phyloP scores from a whole-genome alignment of 2,113 vertebrate genomes.

The Dicaeum eximium region DNA sequence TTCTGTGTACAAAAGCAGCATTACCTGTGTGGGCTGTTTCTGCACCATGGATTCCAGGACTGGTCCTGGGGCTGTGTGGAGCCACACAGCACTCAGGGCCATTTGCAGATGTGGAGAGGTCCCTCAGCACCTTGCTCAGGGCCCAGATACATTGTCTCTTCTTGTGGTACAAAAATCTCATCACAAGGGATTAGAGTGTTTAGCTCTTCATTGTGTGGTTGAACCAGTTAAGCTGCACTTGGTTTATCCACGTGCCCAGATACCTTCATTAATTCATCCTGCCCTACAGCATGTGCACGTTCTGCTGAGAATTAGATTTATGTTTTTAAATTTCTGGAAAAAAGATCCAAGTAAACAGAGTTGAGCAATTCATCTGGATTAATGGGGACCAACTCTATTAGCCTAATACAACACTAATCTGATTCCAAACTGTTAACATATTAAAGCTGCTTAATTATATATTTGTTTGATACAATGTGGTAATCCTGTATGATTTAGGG shows the following conservation, averaged over 20 bases:
- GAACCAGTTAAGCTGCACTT: constrained; percentile 29
- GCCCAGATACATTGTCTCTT: background rate
- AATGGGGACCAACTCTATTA: constrained; percentile 48
- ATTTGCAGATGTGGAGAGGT: background rate
- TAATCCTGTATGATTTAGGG: constrained; percentile 43
- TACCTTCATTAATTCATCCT: constrained; percentile 5
- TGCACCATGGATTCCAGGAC: background rate
- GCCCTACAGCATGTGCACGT: background rate
- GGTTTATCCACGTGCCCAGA: constrained; percentile 14
- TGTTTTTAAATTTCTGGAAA: background rate
- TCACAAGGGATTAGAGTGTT: constrained; percentile 1
- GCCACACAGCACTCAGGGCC: background rate
- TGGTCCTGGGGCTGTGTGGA: background rate
- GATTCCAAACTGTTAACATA: constrained; percentile 60
- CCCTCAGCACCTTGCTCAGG: background rate
- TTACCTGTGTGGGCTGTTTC: background rate
- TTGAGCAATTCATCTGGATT: constrained; percentile 48
- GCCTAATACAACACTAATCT: constrained; percentile 57
- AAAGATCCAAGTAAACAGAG: constrained; percentile 10
- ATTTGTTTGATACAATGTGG: constrained; percentile 40
- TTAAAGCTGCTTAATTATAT: constrained; percentile 64
- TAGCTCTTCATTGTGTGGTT: background rate
- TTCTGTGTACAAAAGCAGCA: background rate
- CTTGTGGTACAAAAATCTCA: background rate
- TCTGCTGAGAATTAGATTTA: constrained; percentile 9